Conservation (phyloP, 2,113 vertebrate genomes). For the Mustelus asterias region DNA sequence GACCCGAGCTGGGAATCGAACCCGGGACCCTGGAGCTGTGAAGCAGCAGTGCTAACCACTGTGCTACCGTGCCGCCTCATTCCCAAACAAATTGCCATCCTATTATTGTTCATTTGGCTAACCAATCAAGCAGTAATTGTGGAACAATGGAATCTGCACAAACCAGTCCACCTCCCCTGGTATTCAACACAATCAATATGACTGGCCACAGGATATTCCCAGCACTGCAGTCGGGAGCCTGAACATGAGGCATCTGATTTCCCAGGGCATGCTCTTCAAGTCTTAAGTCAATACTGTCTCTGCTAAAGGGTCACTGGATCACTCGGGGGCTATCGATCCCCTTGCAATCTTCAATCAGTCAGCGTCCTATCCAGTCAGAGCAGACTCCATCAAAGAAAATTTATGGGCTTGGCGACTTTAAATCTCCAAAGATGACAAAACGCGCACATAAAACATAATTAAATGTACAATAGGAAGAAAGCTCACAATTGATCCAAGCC, state of each 20-base stretch:
- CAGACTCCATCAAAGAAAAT: conserved; percentile 35
- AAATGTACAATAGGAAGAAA: conserved; percentile 27
- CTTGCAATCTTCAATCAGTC: conserved; percentile 36
- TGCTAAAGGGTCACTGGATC: conserved; percentile 32
- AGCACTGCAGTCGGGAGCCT: conserved; percentile 28
- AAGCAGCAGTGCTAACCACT: too few species aligned
- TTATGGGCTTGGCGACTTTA: conserved; percentile 10
- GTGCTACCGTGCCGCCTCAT: background rate
- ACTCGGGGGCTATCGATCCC: conserved; percentile 31
- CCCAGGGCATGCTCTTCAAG: conserved; percentile 29
- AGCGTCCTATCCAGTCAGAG: conserved; percentile 35
- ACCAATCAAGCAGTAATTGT: conserved; percentile 17
- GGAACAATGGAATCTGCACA: background rate
- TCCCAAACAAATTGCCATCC: background rate
- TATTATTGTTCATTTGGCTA: conserved; percentile 19
- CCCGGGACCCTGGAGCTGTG: too few species aligned
- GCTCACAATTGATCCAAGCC: conserved; percentile 1
- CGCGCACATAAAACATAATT: conserved; percentile 1
- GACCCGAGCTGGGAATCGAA: too few species aligned
- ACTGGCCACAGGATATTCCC: conserved; percentile 26
- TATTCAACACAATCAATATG: conserved; percentile 23
- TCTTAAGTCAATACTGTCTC: conserved; percentile 28
- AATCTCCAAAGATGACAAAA: conserved; percentile 36
- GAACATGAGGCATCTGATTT: conserved; percentile 33
- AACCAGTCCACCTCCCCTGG: background rate